Evolutionary conservation across 2,113 vertebrate species (phyloP).

Genomic region (Ophiodon elongatus): DNA sequence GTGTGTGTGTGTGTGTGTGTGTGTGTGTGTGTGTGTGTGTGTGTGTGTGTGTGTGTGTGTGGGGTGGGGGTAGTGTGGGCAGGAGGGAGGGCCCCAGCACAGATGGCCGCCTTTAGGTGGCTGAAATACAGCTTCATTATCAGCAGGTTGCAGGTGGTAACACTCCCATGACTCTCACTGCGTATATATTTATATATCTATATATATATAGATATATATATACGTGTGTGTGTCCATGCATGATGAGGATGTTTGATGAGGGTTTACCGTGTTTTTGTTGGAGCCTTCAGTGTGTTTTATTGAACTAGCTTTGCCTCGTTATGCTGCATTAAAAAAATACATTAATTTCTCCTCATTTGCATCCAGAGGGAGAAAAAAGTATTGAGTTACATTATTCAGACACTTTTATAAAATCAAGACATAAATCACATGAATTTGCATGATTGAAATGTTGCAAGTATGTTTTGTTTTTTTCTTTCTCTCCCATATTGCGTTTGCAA

Average conservation of each 20-base stretch:
- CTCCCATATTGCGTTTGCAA: too few relatives aligned
- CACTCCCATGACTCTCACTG: conserved; percentile 50
- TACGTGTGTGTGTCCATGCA: conserved; percentile 1
- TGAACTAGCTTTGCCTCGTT: conserved; percentile 20
- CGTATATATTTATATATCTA: conserved; percentile 18
- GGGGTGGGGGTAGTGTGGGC: conserved; percentile 23
- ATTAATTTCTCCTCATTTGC: conserved; percentile 20
- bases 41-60: conserved; percentile 27
- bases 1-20: conserved; percentile 34
- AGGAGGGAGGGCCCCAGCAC: conserved; percentile 67
- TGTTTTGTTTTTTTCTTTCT: too few relatives aligned
- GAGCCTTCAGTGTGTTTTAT: conserved; percentile 4
- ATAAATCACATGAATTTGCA: too few relatives aligned
- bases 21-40: conserved; percentile 27
- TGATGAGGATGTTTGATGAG: not conserved
- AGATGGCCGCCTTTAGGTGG: conserved; percentile 81
- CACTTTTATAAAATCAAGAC: too few relatives aligned
- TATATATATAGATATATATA: conserved; percentile 4
- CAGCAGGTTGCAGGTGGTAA: conserved; percentile 79
- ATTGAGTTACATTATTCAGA: too few relatives aligned
- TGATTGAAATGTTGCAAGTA: too few relatives aligned
- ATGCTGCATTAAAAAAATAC: conserved; percentile 25
- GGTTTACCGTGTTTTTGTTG: not conserved
- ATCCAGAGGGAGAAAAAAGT: not conserved
- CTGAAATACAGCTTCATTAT: conserved; percentile 81